Evolutionary conservation across 92 coral and sea anemone species (phyloP).

Genomic region (Epizoanthus illoricatus): DNA sequence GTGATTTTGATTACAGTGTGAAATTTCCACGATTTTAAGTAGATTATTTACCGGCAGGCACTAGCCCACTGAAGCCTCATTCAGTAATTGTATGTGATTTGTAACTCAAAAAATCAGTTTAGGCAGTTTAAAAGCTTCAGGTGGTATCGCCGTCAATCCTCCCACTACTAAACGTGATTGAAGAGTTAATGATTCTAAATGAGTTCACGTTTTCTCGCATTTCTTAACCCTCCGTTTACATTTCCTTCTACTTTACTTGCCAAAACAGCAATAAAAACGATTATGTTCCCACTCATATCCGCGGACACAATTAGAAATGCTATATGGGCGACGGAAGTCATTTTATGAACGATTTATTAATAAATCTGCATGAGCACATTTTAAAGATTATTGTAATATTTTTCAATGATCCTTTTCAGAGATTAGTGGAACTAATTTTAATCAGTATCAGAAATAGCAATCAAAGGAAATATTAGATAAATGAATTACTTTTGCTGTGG

Average conservation of each 20-base stretch:
- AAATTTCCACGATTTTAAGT: conserved; percentile 8
- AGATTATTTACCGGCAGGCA: conserved; percentile 18
- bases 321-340: conserved; percentile 1
- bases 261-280: not conserved
- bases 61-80: not conserved
- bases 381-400: conserved; percentile 30
- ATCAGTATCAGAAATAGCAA: not conserved
- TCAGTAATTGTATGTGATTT: not conserved
- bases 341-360: conserved; percentile 24
- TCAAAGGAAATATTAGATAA: not conserved
- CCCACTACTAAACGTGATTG: conserved; percentile 20
- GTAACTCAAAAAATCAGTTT: not conserved
- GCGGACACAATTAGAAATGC: not conserved
- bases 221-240: not conserved
- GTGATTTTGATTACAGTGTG: not conserved
- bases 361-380: conserved; percentile 15
- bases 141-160: not conserved
- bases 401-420: conserved; percentile 19
- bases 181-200: conserved; percentile 16
- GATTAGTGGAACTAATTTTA: conserved; percentile 28
- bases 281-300: not conserved
- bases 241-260: not conserved
- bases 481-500: conserved; percentile 31
- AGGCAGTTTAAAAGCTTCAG: conserved; percentile 12
- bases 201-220: not conserved